Percentiles rank a stretch among this genome's conserved stretches.
phyloP scores from a whole-genome alignment of 2,888 invertebrate genomes.

The Tillus elongatus region DNA sequence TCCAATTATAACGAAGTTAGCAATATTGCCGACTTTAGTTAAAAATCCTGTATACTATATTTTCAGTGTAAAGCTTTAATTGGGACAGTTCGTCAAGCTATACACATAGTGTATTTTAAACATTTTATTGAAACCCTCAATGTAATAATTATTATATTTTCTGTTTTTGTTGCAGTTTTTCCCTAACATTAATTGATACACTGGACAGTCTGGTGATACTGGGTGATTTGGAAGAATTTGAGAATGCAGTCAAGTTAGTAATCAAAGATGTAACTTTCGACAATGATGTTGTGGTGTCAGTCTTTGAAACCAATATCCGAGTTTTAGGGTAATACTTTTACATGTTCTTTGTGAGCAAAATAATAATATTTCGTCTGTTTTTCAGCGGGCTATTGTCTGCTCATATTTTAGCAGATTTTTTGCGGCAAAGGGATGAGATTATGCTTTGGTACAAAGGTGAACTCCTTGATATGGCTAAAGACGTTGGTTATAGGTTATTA shows the following conservation, averaged over 20 bases:
- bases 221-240: conserved; percentile 91
- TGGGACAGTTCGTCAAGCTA: too few relatives aligned
- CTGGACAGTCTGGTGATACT: conserved; percentile 86
- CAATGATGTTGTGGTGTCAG: conserved; percentile 88
- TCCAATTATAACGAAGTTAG: too few relatives aligned
- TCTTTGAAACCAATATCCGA: conserved; percentile 97
- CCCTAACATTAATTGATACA: conserved; percentile 89
- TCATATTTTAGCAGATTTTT: conserved; percentile 76
- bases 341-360: background rate
- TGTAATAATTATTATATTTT: conserved; percentile 5
- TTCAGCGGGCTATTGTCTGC: conserved; percentile 81
- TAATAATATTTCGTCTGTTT: conserved; percentile 9
- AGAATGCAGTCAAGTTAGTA: conserved; percentile 77
- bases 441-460: conserved; percentile 84
- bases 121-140: too few relatives aligned
- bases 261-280: conserved; percentile 85
- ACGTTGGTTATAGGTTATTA: conserved; percentile 81
- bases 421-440: conserved; percentile 65
- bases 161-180: conserved; percentile 64
- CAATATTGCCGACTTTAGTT: too few relatives aligned
- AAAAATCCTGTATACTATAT: too few relatives aligned
- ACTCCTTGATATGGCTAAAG: conserved; percentile 80
- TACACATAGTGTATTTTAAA: too few relatives aligned
- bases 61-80: too few relatives aligned
- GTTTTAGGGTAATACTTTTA: conserved; percentile 72